Percentiles rank a stretch among this genome's conserved stretches.
phyloP scores from a whole-genome alignment of 1,140 invertebrate species.

The Meloidogyne floridensis region DNA sequence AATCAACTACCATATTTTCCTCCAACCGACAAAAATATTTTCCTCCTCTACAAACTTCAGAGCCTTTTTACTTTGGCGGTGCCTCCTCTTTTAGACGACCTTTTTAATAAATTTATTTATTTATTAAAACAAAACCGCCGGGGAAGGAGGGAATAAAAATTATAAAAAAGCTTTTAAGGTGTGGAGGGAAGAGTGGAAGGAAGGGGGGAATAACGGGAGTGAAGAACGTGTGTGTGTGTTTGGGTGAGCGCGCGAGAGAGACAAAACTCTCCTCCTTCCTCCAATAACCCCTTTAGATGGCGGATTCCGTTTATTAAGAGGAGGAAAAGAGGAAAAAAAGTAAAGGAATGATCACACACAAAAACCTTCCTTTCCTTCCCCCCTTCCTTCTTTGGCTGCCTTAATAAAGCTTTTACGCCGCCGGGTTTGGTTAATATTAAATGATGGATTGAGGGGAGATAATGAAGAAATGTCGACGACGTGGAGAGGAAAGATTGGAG shows the following conservation, averaged over 20 bases:
- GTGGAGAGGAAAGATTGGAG: conserved; percentile 7
- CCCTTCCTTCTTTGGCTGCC: background rate
- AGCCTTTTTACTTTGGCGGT: conserved; percentile 14
- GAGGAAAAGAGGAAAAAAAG: conserved; percentile 11
- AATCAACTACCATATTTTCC: conserved; percentile 1
- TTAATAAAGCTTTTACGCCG: conserved; percentile 9
- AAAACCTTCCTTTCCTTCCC: background rate
- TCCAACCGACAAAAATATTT: conserved; percentile 21
- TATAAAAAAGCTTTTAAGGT: conserved; percentile 19
- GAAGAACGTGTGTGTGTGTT: too few relatives aligned
- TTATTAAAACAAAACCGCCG: conserved; percentile 21
- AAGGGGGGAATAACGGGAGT: background rate
- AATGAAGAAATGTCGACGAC: conserved; percentile 16
- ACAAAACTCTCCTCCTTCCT: background rate
- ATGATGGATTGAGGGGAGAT: conserved; percentile 10
- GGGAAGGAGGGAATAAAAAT: conserved; percentile 14
- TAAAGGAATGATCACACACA: conserved; percentile 10
- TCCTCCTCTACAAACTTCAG: background rate
- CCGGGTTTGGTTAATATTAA: conserved; percentile 11
- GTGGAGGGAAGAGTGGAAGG: conserved; percentile 5
- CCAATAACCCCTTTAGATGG: background rate
- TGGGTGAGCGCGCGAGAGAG: background rate
- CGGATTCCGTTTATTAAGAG: conserved; percentile 19
- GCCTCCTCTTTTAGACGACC: background rate
- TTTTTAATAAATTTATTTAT: background rate